phyloP scores from a whole-genome alignment of 2,888 invertebrate genomes.

The Strigamia maritima region DNA sequence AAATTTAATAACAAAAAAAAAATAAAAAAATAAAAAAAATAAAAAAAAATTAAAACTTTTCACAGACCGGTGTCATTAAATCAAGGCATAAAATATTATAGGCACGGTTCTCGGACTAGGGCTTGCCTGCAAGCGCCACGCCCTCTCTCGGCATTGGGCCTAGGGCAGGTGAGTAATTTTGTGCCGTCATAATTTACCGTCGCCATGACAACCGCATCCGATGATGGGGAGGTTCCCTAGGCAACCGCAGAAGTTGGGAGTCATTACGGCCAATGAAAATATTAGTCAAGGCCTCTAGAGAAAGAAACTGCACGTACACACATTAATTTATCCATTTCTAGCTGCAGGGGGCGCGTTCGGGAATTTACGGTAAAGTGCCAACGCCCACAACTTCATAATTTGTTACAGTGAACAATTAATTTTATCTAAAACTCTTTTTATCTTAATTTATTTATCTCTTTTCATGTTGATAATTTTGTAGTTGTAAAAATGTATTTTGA shows the following conservation, averaged over 20 bases:
- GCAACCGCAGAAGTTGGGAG: slow-evolving; percentile 23
- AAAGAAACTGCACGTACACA: background rate
- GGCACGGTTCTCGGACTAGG: background rate
- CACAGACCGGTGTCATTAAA: too few species aligned
- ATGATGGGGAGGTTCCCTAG: slow-evolving; percentile 15
- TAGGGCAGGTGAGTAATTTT: background rate
- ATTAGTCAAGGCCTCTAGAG: slow-evolving; percentile 23
- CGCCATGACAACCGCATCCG: slow-evolving; percentile 16
- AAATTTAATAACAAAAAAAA: too few species aligned
- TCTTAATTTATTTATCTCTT: background rate
- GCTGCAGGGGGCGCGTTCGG: background rate
- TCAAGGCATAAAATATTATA: too few species aligned
- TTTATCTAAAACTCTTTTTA: background rate
- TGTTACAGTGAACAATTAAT: background rate
- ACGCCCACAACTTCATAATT: slow-evolving; percentile 5
- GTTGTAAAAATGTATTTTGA: too few species aligned
- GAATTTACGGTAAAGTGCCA: slow-evolving; percentile 23
- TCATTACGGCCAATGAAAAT: slow-evolving; percentile 23
- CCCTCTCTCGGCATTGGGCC: slow-evolving; percentile 16
- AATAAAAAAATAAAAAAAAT: too few species aligned
- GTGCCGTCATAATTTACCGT: slow-evolving; percentile 11
- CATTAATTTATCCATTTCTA: background rate
- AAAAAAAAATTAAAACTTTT: too few species aligned
- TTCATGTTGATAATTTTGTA: too few species aligned
- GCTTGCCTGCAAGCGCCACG: background rate